phyloP scores from a whole-genome alignment of 1,140 invertebrate genomes.

The Drosophila rufa region DNA sequence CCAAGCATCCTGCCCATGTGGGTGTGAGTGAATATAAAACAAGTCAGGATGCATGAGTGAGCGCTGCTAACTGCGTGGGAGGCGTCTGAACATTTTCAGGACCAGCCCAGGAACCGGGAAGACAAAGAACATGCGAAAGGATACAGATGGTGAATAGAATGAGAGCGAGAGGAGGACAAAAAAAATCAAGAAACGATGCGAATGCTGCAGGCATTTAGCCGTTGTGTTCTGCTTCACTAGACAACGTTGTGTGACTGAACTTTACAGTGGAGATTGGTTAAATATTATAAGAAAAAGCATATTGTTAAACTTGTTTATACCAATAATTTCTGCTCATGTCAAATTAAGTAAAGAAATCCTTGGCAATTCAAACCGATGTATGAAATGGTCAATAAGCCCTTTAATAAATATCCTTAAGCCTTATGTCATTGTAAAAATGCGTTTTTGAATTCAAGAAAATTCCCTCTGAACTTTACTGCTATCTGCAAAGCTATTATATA shows the following conservation, averaged over 20 bases:
- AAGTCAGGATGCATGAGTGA: conserved; percentile 75
- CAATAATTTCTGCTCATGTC: not conserved
- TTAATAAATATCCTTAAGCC: not conserved
- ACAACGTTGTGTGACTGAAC: conserved; percentile 21
- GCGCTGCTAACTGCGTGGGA: conserved; percentile 59
- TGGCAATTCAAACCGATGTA: not conserved
- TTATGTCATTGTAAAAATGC: too few relatives aligned
- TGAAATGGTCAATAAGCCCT: too few relatives aligned
- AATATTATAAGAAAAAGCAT: not conserved
- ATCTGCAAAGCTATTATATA: too few relatives aligned
- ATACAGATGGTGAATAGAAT: too few relatives aligned
- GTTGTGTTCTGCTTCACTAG: conserved; percentile 39
- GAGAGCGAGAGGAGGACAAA: not conserved
- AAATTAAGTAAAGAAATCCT: too few relatives aligned
- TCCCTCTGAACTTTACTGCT: too few relatives aligned
- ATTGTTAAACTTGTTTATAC: not conserved
- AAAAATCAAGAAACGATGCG: conserved; percentile 18
- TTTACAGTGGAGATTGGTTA: conserved; percentile 28
- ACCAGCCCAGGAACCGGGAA: conserved; percentile 11
- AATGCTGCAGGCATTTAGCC: conserved; percentile 56
- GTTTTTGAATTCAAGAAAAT: too few relatives aligned
- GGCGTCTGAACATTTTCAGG: conserved; percentile 20
- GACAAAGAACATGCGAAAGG: conserved; percentile 15
- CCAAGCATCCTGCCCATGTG: conserved; percentile 7
- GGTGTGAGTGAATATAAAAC: conserved; percentile 47